phyloP scores from a whole-genome alignment of 2,797 vertebrate genomes.

The Cynopterus sphinx region DNA sequence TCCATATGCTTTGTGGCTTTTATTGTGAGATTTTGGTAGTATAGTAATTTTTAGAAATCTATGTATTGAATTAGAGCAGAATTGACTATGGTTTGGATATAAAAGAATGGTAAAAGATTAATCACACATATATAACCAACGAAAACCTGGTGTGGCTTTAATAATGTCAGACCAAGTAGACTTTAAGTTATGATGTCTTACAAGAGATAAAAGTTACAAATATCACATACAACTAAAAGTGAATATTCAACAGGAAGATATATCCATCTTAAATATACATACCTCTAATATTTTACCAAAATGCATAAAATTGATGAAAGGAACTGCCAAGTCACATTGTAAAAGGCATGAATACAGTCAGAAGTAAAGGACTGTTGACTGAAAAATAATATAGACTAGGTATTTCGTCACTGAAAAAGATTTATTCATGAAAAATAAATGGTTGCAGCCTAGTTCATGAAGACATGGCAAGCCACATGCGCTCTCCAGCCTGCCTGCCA shows the following conservation, averaged over 20 bases:
- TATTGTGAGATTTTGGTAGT: background rate
- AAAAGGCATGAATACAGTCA: background rate
- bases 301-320: background rate
- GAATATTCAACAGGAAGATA: background rate
- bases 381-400: too few relatives aligned
- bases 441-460: too few relatives aligned
- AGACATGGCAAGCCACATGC: too few relatives aligned
- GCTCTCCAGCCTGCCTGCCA: too few relatives aligned
- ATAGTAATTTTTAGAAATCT: background rate
- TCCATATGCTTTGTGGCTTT: background rate
- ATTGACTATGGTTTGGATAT: background rate
- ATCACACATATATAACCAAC: background rate
- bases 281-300: background rate
- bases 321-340: background rate
- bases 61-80: background rate
- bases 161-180: background rate
- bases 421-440: too few relatives aligned
- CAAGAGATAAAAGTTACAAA: conserved; percentile 7
- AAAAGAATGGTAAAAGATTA: background rate
- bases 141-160: background rate
- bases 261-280: background rate
- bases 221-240: background rate
- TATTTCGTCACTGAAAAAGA: too few relatives aligned
- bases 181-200: background rate
- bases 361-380: background rate